These are phyloP conservation scores for Seriola quinqueradiata DNA, from an alignment of 2,113 vertebrate species.

Conservation along the genomic window DNA sequence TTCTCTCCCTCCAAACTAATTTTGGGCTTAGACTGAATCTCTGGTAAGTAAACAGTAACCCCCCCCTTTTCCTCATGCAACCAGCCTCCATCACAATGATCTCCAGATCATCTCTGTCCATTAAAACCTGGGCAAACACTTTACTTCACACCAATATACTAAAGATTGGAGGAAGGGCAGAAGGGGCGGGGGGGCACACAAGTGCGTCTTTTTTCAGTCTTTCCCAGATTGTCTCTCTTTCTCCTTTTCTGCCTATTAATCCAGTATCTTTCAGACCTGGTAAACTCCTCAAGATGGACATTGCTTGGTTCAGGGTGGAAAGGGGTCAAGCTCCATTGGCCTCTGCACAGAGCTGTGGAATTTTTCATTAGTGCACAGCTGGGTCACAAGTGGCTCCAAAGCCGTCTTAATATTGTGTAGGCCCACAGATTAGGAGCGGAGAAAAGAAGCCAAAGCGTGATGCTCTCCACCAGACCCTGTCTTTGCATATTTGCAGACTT, in stretches of 20 bases:
- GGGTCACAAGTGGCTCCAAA: conserved; percentile 96
- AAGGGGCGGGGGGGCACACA: conserved; percentile 83
- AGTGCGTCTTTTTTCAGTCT: conserved; percentile 71
- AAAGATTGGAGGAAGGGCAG: conserved; percentile 81
- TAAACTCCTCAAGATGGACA: conserved; percentile 94
- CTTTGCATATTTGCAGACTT: conserved; percentile 94
- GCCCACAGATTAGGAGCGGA: conserved; percentile 85
- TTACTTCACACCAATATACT: conserved; percentile 89
- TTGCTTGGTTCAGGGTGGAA: conserved; percentile 77
- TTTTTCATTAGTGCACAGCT: conserved; percentile 99
- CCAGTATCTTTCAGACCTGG: conserved; percentile 94
- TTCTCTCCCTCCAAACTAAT: conserved; percentile 87
- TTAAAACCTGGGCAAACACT: conserved; percentile 99
- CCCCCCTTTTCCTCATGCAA: conserved; percentile 57
- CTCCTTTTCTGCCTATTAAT: conserved; percentile 88
- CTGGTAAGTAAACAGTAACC: conserved; percentile 93
- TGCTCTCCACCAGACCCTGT: conserved; percentile 88
- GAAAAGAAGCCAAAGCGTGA: conserved; percentile 87
- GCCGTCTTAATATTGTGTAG: conserved; percentile 94
- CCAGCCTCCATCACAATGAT: conserved; percentile 87
- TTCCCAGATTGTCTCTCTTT: conserved; percentile 89
- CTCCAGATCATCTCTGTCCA: conserved; percentile 93
- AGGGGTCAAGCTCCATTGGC: conserved; percentile 90
- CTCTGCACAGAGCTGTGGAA: conserved; percentile 93
- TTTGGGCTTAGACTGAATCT: conserved; percentile 90